Base-by-base conservation (phyloP, 2,888 invertebrate species). In the Drosophila antonietae region DNA sequence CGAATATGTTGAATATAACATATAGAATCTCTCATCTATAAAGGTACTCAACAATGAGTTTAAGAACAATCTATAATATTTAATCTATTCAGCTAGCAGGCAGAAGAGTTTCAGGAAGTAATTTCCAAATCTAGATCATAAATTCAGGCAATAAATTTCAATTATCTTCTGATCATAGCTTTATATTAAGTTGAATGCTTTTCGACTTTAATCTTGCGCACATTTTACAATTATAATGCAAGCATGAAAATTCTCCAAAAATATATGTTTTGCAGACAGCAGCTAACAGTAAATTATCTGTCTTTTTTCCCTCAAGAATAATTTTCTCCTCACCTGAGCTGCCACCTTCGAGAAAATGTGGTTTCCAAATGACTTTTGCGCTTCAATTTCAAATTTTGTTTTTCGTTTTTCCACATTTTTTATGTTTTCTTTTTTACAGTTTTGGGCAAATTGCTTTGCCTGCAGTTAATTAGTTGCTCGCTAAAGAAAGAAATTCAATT, bases 391-490 rank as follows among this genome's bases (percentile, higher is more conserved):
- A 52, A 37, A 41, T 41, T 60, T 65, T 35, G 49, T 35, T 52
- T 15, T 20, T 57, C 37, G 33, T 20, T 33, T 56, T 57, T 20
- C 18, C 18, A 14, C 14, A 18, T 31, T 51, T 31, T 28, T 28
- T 28, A 28, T n/a, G 12, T 35, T 31, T 51, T 20, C 10, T 31
- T 33, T 66, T 66, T 51, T 47, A 33, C 33, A 44, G 44, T 59
- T 71, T 58, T 39, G 39, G 12, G 47, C 28, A 73, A 61, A 66
- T 73, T 73, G 59, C 53, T 39, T 69, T 60, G 62, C 66, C 52
- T 61, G 62, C 58, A 46, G 68, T 62, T 81, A 81, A 81, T 81
- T 81, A 83, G 81, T 68, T 55, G 33, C 43, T 37, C 39, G 55
- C 46, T 18, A 49, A 39, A 47, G 39, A 47, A 52, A 23, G 41